Base-by-base conservation (phyloP, 2,888 invertebrate species). In the Oligia latruncula region DNA sequence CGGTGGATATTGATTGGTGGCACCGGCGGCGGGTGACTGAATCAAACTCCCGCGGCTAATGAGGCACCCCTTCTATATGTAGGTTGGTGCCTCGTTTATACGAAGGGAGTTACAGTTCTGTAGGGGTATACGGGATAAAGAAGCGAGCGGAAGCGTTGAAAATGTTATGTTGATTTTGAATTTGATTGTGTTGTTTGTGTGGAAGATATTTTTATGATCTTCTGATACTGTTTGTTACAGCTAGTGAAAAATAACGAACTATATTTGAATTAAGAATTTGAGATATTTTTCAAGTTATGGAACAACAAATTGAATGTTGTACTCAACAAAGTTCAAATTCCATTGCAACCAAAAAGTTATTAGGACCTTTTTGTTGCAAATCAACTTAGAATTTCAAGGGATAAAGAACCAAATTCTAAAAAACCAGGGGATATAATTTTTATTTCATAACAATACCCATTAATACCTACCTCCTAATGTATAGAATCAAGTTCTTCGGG, bases 1-100 rank as follows among this genome's bases (percentile, higher is more conserved):
- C 83, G 78, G 83, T 79, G 60, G 52, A 81, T 89, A 89, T 89
- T 87, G 88, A 89, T 89, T 89, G 87, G 84, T 78, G 80, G 62
- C 52, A 52, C 76, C 67, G 75, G 75, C 55, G 83, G 81, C 15
- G 78, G 86, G 86, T 80, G 88, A 89, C 88, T 86, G 89, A 89
- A 84, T 89, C 88, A 88, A 89, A 86, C 88, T 86, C 78, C 60
- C 73, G 81, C 73, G 82, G 83, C 88, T 89, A 89, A 89, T 89
- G 88, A 89, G 88, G 75, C 78, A 83, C 52, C 80, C 79, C 75
- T 71, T 80, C 78, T 70, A 66, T 82, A 74, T 11, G 29, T 78
- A 68, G 58, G 40, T 60, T 40, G 67, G 5, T 17, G 67, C 58
- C 35, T 58, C 55, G 82, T 71, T 77, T 79, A 52, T 85, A 68